These are phyloP conservation scores for Tupaia tana DNA, from an alignment of 2,113 vertebrate genomes.

Conservation along the genomic window DNA sequence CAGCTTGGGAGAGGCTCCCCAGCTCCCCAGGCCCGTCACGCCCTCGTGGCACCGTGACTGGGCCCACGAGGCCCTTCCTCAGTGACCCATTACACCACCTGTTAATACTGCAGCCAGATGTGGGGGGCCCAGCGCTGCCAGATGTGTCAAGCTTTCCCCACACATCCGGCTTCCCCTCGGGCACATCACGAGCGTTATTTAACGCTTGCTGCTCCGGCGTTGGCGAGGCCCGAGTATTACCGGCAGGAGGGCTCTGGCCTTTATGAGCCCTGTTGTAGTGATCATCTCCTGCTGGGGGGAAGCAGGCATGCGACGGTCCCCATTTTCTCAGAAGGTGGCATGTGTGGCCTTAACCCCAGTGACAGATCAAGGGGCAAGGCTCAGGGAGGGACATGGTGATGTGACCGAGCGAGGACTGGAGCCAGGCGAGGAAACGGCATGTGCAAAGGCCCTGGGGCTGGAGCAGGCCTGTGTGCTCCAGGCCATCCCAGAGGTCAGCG, in stretches of 20 bases:
- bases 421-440: neutral
- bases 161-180: slow-evolving; percentile 66
- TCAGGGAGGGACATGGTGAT: neutral
- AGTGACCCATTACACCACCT: slow-evolving; percentile 31
- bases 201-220: slow-evolving; percentile 44
- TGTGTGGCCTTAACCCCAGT: neutral
- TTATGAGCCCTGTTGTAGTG: neutral
- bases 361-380: neutral
- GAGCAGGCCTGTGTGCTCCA: neutral
- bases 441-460: slow-evolving; percentile 39
- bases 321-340: neutral
- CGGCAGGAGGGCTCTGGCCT: neutral
- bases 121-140: slow-evolving; percentile 62
- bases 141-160: slow-evolving; percentile 69
- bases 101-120: slow-evolving; percentile 76
- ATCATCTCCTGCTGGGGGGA: neutral
- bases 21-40: neutral
- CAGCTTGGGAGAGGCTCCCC: neutral
- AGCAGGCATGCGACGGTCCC: neutral
- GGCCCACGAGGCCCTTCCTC: neutral
- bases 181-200: slow-evolving; percentile 60
- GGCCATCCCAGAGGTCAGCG: neutral
- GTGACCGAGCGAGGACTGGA: neutral
- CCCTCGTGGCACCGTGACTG: neutral
- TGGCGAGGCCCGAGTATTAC: neutral